Conservation (phyloP, 2,113 vertebrate genomes). For the Euleptes europaea region DNA sequence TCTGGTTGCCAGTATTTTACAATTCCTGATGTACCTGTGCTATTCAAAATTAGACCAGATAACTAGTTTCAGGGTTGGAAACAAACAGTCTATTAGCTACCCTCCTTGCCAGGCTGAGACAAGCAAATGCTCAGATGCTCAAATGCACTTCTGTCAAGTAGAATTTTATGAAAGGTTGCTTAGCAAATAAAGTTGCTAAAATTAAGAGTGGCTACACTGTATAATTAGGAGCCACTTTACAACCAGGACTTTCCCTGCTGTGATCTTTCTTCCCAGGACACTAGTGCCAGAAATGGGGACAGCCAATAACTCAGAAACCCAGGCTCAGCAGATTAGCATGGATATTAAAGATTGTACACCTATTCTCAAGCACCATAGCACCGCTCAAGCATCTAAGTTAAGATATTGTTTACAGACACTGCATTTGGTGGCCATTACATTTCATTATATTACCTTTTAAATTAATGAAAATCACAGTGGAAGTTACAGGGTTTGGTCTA, state of each 20-base stretch:
- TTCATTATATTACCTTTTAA: not conserved
- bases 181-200: not conserved
- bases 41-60: not conserved
- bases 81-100: not conserved
- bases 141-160: not conserved
- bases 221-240: not conserved
- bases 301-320: not conserved
- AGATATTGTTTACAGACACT: not conserved
- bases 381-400: not conserved
- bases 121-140: not conserved
- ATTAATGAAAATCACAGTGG: not conserved
- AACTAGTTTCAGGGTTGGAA: not conserved
- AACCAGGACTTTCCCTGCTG: not conserved
- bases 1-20: accelerated
- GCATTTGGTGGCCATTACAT: not conserved
- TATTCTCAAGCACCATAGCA: not conserved
- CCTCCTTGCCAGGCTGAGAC: not conserved
- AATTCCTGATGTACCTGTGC: not conserved
- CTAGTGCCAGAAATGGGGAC: not conserved
- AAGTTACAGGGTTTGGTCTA: not conserved
- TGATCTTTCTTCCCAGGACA: not conserved
- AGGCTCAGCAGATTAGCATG: not conserved
- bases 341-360: not conserved
- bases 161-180: not conserved
- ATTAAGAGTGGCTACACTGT: not conserved